phyloP scores from a whole-genome alignment of 2,797 vertebrate species.

The Paramormyrops hopkinsi region DNA sequence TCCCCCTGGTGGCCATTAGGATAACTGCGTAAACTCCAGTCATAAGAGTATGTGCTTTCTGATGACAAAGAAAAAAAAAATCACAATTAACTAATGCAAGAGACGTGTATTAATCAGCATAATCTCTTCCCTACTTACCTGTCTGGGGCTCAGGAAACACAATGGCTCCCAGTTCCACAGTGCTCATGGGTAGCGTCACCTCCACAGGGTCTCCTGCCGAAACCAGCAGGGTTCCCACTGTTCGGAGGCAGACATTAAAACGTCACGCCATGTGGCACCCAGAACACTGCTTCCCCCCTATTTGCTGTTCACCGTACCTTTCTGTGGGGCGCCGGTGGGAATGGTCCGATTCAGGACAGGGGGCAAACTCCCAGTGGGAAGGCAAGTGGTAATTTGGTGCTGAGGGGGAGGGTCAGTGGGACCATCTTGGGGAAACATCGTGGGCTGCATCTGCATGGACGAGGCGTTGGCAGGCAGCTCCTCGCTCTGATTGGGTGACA shows the following conservation, averaged over 20 bases:
- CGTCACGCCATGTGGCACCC: not conserved
- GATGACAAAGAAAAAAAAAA: constrained; percentile 12
- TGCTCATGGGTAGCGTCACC: constrained; percentile 50
- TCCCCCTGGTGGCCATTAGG: constrained; percentile 56
- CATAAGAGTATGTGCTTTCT: constrained; percentile 62
- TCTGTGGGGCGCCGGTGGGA: constrained; percentile 17
- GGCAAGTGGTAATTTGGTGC: constrained; percentile 19
- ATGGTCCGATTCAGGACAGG: constrained; percentile 14
- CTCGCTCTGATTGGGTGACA: constrained; percentile 46
- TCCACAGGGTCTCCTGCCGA: constrained; percentile 57
- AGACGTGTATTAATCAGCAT: not conserved
- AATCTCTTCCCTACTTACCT: constrained; percentile 46
- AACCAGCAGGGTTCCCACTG: constrained; percentile 54
- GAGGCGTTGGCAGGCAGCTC: constrained; percentile 42
- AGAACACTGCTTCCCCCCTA: not conserved
- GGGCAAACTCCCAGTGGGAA: constrained; percentile 23
- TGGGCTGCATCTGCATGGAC: constrained; percentile 38
- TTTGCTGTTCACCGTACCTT: constrained; percentile 38
- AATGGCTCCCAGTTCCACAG: constrained; percentile 54
- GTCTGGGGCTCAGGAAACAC: constrained; percentile 47
- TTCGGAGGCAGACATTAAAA: not conserved
- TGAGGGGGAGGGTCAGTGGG: constrained; percentile 33
- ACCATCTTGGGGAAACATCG: constrained; percentile 26
- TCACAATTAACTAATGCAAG: not conserved
- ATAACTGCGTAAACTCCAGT: constrained; percentile 64